Base-by-base conservation (phyloP, 2,888 invertebrate species). In the Periphyllus acericola region DNA sequence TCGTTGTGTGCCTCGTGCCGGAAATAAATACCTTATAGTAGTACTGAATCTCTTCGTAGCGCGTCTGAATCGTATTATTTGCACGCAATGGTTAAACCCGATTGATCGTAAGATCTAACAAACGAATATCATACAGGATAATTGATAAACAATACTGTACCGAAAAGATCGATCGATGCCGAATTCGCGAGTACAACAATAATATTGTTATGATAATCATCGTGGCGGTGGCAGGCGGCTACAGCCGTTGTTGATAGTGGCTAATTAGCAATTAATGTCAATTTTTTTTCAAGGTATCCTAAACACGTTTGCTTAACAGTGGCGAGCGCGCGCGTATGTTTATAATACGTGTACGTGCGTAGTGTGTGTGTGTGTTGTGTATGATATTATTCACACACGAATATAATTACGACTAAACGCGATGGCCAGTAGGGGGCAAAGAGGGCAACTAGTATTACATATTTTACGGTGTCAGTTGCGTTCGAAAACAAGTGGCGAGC, bases 391-490 rank as follows among this genome's bases (percentile, higher is more conserved):
- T 32, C 8, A 36, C n/a, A 29, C 8, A 29, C 19, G 17, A 2
- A 68, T 21, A 66, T 36, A 55, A 71, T 55, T 60, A 80, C 60
- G 6, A 19, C n/a, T 17, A 17, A 2, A 36, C 25, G 60, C 60
- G 86, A 60, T 74, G 72, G 72, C 68, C 86, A 80, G 86, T 87
- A 87, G 86, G 80, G 86, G 72, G 80, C 79, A 87, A 87, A 80
- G 81, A 87, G 86, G 86, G 86, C 86, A 87, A 87, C 86, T 29
- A 74, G 86, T 87, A 40, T 60, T 29, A 72, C 29, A 29, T 29
- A 29, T 68, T 72, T 8, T 34, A 52, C 52, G 25, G 36, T 68
- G 84, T 84, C 84, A 84, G 84, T 84, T 55, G 66, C 76, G n/a
- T 46, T 40, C 76, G 84, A 76, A 84, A 84, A 46, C 76, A 68